Evolutionary conservation across 2,888 invertebrate genomes (phyloP).

Genomic region (Dicyrtoma fusca): DNA sequence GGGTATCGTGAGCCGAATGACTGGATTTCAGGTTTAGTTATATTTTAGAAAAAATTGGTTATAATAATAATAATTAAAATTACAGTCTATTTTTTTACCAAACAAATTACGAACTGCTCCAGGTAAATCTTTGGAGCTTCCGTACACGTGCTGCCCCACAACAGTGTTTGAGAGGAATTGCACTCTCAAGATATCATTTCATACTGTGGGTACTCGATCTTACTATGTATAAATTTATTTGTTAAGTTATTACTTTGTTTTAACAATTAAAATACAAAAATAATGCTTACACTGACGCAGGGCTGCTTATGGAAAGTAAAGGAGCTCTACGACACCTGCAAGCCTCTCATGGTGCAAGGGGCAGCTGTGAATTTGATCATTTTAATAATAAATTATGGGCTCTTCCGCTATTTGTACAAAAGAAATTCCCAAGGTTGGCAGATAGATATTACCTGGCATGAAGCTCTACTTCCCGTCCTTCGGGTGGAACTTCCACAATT

Average conservation of each 20-base stretch:
- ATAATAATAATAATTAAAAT: too few species aligned
- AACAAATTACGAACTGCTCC: too few species aligned
- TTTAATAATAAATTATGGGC: neutral
- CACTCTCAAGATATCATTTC: neutral
- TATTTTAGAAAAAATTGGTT: too few species aligned
- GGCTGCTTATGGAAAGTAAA: conserved; percentile 4
- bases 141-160: neutral
- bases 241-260: too few species aligned
- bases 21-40: neutral
- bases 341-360: neutral
- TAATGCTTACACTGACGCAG: too few species aligned
- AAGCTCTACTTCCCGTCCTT: neutral
- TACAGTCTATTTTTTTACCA: too few species aligned
- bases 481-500: neutral
- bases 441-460: neutral
- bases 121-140: neutral
- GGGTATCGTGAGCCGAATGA: conserved; percentile 1
- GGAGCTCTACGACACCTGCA: neutral
- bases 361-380: neutral
- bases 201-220: neutral
- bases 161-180: neutral
- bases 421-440: neutral
- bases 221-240: too few species aligned
- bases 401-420: neutral
- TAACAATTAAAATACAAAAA: neutral